A percentile compares a stretch with the other conserved stretches of the same genome.
These are phyloP conservation scores for Amblyjoppa proteus DNA, from an alignment of 2,888 invertebrate species.

Conservation along the genomic window DNA sequence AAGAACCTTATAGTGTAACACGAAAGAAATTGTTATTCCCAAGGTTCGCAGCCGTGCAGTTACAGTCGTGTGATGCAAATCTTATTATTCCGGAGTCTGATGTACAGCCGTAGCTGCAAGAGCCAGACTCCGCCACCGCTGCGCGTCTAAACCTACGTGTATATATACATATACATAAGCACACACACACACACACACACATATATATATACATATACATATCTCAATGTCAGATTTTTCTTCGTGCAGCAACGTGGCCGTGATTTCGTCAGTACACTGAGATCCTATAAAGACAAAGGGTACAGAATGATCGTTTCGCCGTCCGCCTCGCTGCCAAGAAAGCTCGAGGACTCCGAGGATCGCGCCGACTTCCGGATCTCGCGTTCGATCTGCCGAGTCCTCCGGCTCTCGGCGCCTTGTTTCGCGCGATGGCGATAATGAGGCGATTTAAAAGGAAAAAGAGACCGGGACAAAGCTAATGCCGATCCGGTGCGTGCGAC, in stretches of 20 bases:
- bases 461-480: conserved; percentile 17
- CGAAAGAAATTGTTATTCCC: conserved; percentile 62
- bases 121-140: background rate
- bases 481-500: conserved; percentile 19
- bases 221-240: conserved; percentile 58
- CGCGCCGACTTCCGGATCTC: conserved; percentile 52
- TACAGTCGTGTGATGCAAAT: conserved; percentile 50
- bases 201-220: background rate
- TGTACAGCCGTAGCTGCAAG: background rate
- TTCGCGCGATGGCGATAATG: background rate
- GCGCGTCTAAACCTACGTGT: background rate
- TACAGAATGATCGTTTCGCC: conserved; percentile 46
- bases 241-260: conserved; percentile 34
- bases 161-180: background rate
- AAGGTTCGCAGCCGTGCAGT: conserved; percentile 34
- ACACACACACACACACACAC: background rate
- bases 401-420: conserved; percentile 3
- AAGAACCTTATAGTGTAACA: conserved; percentile 46
- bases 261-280: conserved; percentile 54
- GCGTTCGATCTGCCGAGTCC: conserved; percentile 11
- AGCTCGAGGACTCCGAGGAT: conserved; percentile 61
- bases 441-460: background rate
- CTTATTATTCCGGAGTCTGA: conserved; percentile 61
- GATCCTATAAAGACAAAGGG: conserved; percentile 53
- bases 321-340: conserved; percentile 34